Evolutionary conservation across 2,113 vertebrate species (phyloP).

Genomic region (Leuciscus idus): DNA sequence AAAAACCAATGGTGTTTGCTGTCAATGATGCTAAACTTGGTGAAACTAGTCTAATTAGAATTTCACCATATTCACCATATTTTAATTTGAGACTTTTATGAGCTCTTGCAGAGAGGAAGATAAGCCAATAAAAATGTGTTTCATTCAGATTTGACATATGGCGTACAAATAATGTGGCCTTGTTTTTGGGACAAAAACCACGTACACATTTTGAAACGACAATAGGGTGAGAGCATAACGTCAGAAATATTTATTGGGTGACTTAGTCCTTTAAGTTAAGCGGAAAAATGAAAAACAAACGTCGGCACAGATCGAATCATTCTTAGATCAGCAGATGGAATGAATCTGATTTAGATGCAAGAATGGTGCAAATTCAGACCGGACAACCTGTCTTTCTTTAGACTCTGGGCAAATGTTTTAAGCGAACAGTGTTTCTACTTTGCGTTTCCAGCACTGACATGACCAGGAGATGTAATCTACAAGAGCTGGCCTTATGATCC

Average conservation of each 20-base stretch:
- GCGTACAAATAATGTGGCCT: neutral
- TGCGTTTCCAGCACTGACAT: constrained; percentile 32
- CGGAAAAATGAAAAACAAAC: constrained; percentile 21
- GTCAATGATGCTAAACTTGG: too few species aligned
- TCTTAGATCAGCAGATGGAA: constrained; percentile 36
- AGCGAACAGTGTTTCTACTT: constrained; percentile 35
- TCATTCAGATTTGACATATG: neutral
- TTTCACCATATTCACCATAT: too few species aligned
- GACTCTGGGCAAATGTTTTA: constrained; percentile 22
- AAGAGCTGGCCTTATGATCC: constrained; percentile 24
- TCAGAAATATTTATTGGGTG: neutral
- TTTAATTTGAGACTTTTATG: too few species aligned
- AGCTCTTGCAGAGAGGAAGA: too few species aligned
- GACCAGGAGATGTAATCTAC: constrained; percentile 43
- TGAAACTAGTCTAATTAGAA: too few species aligned
- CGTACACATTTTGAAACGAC: neutral
- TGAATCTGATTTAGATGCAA: constrained; percentile 52
- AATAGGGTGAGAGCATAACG: neutral
- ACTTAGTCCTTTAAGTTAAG: neutral
- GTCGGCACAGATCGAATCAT: constrained; percentile 41
- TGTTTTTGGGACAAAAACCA: neutral
- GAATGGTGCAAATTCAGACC: constrained; percentile 15
- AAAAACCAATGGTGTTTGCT: too few species aligned
- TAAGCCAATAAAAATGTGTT: neutral
- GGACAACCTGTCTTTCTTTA: constrained; percentile 38